These are phyloP conservation scores for Zaprionus inermis DNA, from an alignment of 1,140 invertebrate genomes.

Conservation along the genomic window DNA sequence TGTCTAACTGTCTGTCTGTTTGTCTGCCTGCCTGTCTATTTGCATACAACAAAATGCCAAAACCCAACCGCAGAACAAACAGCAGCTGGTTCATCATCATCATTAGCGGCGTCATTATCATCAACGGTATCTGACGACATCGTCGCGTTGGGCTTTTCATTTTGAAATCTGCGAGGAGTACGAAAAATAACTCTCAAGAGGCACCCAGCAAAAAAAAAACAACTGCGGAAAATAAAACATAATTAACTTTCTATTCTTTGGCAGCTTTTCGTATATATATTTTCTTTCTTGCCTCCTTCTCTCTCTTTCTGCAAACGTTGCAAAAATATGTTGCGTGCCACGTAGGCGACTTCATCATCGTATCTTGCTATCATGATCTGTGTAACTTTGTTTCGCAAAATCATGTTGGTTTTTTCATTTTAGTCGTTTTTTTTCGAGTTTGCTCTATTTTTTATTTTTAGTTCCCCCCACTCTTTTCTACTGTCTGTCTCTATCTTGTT, in stretches of 20 bases:
- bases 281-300: neutral
- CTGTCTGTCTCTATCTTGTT: slow-evolving; percentile 37
- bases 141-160: slow-evolving; percentile 69
- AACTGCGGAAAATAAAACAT: slow-evolving; percentile 58
- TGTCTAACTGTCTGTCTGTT: neutral
- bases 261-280: slow-evolving; percentile 18
- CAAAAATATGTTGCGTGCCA: slow-evolving; percentile 34
- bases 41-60: slow-evolving; percentile 61
- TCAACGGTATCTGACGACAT: slow-evolving; percentile 25
- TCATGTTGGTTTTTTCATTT: slow-evolving; percentile 27
- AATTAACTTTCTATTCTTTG: slow-evolving; percentile 73
- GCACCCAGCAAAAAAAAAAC: slow-evolving; percentile 15
- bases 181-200: slow-evolving; percentile 47
- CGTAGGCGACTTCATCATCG: slow-evolving; percentile 15
- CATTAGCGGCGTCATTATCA: slow-evolving; percentile 35
- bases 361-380: slow-evolving; percentile 44
- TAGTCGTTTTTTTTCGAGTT: slow-evolving; percentile 30
- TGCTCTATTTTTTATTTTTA: slow-evolving; percentile 43
- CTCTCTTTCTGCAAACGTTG: neutral
- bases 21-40: slow-evolving; percentile 7
- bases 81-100: slow-evolving; percentile 28
- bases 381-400: slow-evolving; percentile 60
- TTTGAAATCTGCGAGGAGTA: slow-evolving; percentile 47
- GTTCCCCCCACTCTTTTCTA: neutral
- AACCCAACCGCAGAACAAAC: slow-evolving; percentile 61